Conservation (phyloP, 2,888 invertebrate species). For the Epistrophe grossulariae region DNA sequence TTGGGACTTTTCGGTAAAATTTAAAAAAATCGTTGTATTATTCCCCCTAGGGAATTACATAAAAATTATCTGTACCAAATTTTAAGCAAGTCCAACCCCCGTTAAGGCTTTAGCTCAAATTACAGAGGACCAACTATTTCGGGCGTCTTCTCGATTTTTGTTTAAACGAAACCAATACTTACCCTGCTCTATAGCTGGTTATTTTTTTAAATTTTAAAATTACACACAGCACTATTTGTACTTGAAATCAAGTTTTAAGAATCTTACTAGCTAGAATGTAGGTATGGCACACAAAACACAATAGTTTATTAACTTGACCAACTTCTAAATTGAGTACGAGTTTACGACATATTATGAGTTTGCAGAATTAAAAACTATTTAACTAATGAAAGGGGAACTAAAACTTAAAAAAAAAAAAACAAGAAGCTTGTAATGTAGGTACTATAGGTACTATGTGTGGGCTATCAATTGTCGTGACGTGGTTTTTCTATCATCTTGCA, state of each 20-base stretch:
- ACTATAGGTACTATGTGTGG: background rate
- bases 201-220: too few relatives aligned
- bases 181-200: too few relatives aligned
- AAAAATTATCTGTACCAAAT: too few relatives aligned
- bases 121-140: too few relatives aligned
- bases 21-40: too few relatives aligned
- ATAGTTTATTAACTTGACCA: constrained; percentile 25
- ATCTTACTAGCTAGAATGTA: background rate
- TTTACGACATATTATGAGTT: constrained; percentile 11
- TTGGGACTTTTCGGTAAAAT: too few relatives aligned
- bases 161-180: too few relatives aligned
- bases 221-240: background rate
- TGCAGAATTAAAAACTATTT: constrained; percentile 9
- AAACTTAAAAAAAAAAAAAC: background rate
- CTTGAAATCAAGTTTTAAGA: background rate
- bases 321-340: constrained; percentile 25
- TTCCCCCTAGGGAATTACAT: too few relatives aligned
- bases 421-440: background rate
- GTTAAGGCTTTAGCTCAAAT: too few relatives aligned
- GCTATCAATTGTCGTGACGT: constrained; percentile 36
- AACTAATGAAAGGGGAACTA: constrained; percentile 9
- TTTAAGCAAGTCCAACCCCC: too few relatives aligned
- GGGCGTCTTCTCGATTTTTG: too few relatives aligned
- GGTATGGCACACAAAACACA: constrained; percentile 9
- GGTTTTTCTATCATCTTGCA: constrained; percentile 7